Evolutionary conservation across 2,113 vertebrate species (phyloP).

Genomic region (Myotis lucifugus): DNA sequence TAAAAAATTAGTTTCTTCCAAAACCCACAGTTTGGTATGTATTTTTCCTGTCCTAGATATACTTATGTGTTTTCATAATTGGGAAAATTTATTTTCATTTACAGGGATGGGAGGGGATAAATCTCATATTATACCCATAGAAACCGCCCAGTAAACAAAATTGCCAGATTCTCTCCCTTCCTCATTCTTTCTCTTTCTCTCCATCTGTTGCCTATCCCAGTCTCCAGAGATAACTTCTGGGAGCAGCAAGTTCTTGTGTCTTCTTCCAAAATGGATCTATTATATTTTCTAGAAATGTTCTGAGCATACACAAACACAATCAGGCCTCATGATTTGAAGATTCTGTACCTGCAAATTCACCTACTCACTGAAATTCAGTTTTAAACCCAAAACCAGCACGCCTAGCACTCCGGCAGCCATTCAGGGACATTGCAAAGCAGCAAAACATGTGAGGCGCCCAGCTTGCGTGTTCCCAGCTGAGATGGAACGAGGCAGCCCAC

Average conservation of each 20-base stretch:
- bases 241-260: neutral
- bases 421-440: rapidly evolving
- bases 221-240: neutral
- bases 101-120: rapidly evolving
- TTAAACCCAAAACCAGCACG: neutral
- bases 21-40: neutral
- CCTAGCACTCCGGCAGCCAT: neutral
- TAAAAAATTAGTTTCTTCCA: neutral
- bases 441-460: rapidly evolving
- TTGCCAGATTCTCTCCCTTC: too few relatives aligned
- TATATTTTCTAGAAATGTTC: neutral
- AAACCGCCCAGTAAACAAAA: neutral
- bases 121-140: neutral
- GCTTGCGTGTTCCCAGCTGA: rapidly evolving
- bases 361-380: neutral
- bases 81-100: neutral
- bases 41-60: neutral
- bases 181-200: neutral
- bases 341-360: neutral
- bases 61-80: neutral
- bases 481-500: rapidly evolving
- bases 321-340: neutral
- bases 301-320: neutral
- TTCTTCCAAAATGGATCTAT: neutral
- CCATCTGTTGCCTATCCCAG: neutral